Conservation (phyloP, 2,888 invertebrate species). For the Megastigmus dorsalis region DNA sequence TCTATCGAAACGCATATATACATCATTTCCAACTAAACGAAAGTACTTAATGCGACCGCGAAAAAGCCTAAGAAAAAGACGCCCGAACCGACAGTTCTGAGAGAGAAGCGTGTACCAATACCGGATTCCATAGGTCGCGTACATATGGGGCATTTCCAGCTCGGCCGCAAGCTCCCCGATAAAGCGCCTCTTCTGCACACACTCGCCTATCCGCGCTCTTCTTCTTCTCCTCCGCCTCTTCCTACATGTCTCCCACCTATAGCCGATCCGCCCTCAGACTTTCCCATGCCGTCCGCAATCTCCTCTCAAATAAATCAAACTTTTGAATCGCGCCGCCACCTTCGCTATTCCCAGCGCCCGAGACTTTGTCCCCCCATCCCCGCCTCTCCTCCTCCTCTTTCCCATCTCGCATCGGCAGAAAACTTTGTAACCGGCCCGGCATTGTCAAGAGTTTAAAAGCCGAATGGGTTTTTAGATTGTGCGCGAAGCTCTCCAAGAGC, state of each 20-base stretch:
- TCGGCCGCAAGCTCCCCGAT: conserved; percentile 40
- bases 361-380: conserved; percentile 10
- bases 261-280: conserved; percentile 52
- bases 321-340: conserved; percentile 68
- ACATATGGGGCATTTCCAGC: conserved; percentile 59
- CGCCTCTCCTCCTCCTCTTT: conserved; percentile 37
- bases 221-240: conserved; percentile 15
- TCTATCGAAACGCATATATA: too few species aligned
- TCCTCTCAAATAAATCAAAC: conserved; percentile 74
- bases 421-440: conserved; percentile 70
- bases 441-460: conserved; percentile 73
- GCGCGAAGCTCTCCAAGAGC: conserved; percentile 56
- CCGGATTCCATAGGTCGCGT: conserved; percentile 47
- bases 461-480: conserved; percentile 73
- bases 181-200: conserved; percentile 54
- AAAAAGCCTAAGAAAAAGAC: too few species aligned
- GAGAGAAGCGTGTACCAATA: too few species aligned
- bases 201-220: conserved; percentile 43
- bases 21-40: too few species aligned
- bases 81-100: too few species aligned
- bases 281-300: conserved; percentile 68
- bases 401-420: conserved; percentile 58
- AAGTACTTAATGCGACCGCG: too few species aligned
- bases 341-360: conserved; percentile 17
- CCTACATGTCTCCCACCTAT: conserved; percentile 17